These are phyloP conservation scores for Artibeus jamaicensis DNA, from an alignment of 2,797 vertebrate genomes.

Conservation along the genomic window DNA sequence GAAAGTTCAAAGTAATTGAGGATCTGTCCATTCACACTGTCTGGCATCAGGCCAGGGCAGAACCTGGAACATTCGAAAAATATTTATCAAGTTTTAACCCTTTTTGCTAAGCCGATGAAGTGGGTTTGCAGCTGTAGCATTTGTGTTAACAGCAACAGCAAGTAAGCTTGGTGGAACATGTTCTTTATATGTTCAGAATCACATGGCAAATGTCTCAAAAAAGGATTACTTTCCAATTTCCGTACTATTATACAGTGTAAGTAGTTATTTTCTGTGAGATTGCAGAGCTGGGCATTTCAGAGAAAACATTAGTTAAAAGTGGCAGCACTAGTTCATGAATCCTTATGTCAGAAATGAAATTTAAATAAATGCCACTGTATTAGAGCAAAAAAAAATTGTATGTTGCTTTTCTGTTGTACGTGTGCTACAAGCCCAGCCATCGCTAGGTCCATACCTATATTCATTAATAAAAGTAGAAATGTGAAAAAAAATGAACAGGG, in stretches of 20 bases:
- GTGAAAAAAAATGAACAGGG: constrained; percentile 5
- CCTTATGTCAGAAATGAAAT: constrained; percentile 14
- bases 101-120: constrained; percentile 61
- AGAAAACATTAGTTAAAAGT: constrained; percentile 51
- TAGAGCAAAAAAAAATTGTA: constrained; percentile 57
- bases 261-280: constrained; percentile 62
- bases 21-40: constrained; percentile 80
- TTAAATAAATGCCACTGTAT: constrained; percentile 37
- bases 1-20: constrained; percentile 83
- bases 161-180: constrained; percentile 11
- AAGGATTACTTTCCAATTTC: constrained; percentile 58
- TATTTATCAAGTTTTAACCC: constrained; percentile 81
- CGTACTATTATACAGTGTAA: not conserved
- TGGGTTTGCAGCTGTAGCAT: fast-evolving
- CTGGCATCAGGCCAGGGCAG: constrained; percentile 77
- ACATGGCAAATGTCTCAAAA: constrained; percentile 46
- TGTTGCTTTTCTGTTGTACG: not conserved
- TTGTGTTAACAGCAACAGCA: constrained; percentile 7
- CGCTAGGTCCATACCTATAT: constrained; percentile 5
- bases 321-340: constrained; percentile 33
- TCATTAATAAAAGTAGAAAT: constrained; percentile 47
- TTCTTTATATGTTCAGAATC: constrained; percentile 54
- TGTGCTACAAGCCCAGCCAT: constrained; percentile 14
- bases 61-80: constrained; percentile 81
- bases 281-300: constrained; percentile 20